Conservation (phyloP, 2,888 invertebrate species). For the Pantelozetes paolii region DNA sequence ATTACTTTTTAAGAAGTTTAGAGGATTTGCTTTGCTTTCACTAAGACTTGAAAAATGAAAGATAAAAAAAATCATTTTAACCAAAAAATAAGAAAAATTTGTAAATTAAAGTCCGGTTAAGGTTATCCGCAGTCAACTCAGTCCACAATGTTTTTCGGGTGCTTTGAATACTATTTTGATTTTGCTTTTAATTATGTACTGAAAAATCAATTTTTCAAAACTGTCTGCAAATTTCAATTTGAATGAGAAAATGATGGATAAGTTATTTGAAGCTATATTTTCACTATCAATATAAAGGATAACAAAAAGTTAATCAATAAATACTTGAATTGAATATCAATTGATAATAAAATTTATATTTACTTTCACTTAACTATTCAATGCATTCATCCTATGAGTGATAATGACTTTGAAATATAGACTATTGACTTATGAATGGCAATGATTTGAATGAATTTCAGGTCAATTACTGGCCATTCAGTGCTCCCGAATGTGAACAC, state of each 20-base stretch:
- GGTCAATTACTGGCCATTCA: background rate
- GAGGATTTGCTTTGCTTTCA: background rate
- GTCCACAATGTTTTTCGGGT: background rate
- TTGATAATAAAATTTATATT: background rate
- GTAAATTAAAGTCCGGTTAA: conserved; percentile 12
- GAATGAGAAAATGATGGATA: background rate
- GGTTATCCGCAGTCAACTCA: background rate
- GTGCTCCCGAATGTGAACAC: background rate
- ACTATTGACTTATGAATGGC: conserved; percentile 22
- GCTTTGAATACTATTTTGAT: background rate
- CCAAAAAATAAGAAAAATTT: background rate
- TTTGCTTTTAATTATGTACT: conserved; percentile 5
- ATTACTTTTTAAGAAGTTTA: conserved; percentile 36
- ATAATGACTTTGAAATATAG: conserved; percentile 20
- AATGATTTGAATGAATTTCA: background rate
- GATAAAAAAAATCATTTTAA: background rate
- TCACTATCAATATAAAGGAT: background rate
- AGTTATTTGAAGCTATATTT: background rate
- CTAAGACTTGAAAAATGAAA: background rate
- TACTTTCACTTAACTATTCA: background rate
- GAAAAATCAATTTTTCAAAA: conserved; percentile 17
- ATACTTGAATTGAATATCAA: background rate
- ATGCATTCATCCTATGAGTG: background rate
- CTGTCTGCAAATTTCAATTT: background rate
- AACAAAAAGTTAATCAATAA: conserved; percentile 2